Conservation (phyloP, 2,113 vertebrate genomes). For the Phoenicopterus ruber region DNA sequence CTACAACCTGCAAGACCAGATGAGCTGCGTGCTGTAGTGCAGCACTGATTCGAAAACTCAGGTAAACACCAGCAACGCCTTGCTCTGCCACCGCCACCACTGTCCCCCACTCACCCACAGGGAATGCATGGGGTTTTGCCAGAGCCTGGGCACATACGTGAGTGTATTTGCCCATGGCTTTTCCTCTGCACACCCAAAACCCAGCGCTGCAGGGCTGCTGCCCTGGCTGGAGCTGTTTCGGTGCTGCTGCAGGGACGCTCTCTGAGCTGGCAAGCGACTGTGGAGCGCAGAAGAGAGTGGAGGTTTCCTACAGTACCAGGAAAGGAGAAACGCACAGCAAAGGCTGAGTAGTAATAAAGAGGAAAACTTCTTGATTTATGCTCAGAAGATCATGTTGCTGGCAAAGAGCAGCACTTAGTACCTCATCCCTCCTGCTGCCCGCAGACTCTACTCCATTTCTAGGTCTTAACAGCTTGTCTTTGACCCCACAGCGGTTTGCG, state of each 20-base stretch:
- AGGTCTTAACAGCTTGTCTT: neutral
- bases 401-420: neutral
- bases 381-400: neutral
- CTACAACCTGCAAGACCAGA: neutral
- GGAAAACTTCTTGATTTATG: neutral
- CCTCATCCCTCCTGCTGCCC: neutral
- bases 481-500: neutral
- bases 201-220: neutral
- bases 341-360: neutral
- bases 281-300: neutral
- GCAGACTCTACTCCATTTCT: neutral
- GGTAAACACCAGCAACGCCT: neutral
- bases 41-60: accelerated
- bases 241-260: neutral
- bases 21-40: neutral
- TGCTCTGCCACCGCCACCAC: neutral
- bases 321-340: neutral
- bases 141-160: neutral
- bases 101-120: too few relatives aligned
- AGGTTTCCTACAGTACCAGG: neutral
- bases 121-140: neutral
- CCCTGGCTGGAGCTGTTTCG: neutral
- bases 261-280: neutral
- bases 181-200: neutral
- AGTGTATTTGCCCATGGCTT: neutral